A percentile compares a stretch with the other conserved stretches of the same genome.
phyloP scores from a whole-genome alignment of 1,140 invertebrate genomes.

The Neodiprion virginianus region DNA sequence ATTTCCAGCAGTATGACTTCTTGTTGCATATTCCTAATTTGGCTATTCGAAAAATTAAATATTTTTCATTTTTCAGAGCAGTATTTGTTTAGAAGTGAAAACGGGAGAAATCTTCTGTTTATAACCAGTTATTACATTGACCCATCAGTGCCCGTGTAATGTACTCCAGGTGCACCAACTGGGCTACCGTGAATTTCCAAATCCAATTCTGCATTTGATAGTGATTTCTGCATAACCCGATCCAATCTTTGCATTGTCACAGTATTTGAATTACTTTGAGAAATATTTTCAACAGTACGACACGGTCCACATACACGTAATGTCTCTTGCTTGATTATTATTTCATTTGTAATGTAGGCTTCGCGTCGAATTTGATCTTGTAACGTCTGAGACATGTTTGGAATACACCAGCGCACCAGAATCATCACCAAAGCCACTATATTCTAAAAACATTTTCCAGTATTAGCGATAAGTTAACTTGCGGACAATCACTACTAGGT shows the following conservation, averaged over 20 bases:
- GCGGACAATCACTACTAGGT: too few relatives aligned
- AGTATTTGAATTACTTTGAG: constrained; percentile 15
- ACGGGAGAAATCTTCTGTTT: too few relatives aligned
- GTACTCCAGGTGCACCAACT: constrained; percentile 3
- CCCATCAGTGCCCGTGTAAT: too few relatives aligned
- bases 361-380: constrained; percentile 83
- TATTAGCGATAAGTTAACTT: constrained; percentile 23
- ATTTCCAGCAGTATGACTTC: too few relatives aligned
- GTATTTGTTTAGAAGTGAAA: too few relatives aligned
- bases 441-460: constrained; percentile 69
- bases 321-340: constrained; percentile 84
- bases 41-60: too few relatives aligned
- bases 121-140: too few relatives aligned
- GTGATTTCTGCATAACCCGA: constrained; percentile 58
- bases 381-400: constrained; percentile 81
- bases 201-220: constrained; percentile 71
- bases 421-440: constrained; percentile 84
- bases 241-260: constrained; percentile 38
- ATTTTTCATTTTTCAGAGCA: too few relatives aligned
- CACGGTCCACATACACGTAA: constrained; percentile 59
- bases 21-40: too few relatives aligned
- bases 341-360: constrained; percentile 87
- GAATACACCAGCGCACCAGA: constrained; percentile 84
- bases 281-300: constrained; percentile 9
- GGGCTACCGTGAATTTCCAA: constrained; percentile 64